phyloP scores from a whole-genome alignment of 2,113 vertebrate species.

The Mesitornis unicolor region DNA sequence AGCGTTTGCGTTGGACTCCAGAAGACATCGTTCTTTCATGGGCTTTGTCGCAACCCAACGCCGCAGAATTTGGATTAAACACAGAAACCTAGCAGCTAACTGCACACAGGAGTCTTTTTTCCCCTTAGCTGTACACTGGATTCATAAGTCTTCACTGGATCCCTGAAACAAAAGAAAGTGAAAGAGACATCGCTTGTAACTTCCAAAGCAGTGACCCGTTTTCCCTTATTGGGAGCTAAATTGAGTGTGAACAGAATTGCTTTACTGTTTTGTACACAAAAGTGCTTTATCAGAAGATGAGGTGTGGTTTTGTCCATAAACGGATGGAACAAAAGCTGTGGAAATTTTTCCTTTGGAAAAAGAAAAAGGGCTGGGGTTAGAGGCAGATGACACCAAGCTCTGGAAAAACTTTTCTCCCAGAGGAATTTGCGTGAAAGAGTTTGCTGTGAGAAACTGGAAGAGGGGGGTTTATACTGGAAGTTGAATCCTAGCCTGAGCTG shows the following conservation, averaged over 20 bases:
- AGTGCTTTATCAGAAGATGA: constrained; percentile 17
- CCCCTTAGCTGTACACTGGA: neutral
- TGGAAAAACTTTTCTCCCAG: constrained; percentile 26
- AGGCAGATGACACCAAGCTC: constrained; percentile 21
- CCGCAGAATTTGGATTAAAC: neutral
- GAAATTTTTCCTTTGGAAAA: neutral
- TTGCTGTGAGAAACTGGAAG: constrained; percentile 48
- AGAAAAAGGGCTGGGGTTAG: neutral
- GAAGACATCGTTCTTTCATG: neutral
- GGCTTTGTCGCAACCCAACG: neutral
- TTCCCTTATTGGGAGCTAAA: constrained; percentile 43
- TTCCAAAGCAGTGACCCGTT: constrained; percentile 36
- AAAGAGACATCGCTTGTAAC: neutral
- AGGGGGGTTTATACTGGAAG: constrained; percentile 3
- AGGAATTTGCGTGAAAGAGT: constrained; percentile 43
- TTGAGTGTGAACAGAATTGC: neutral
- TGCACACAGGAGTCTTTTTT: neutral
- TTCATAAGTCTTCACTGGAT: neutral
- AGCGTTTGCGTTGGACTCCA: neutral
- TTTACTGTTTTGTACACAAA: neutral
- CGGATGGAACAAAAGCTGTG: neutral
- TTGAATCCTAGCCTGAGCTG: neutral
- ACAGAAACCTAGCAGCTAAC: neutral
- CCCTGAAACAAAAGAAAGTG: neutral
- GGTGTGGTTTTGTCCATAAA: constrained; percentile 26